Conservation (phyloP, 2,888 invertebrate genomes). For the Osmoderma eremita region DNA sequence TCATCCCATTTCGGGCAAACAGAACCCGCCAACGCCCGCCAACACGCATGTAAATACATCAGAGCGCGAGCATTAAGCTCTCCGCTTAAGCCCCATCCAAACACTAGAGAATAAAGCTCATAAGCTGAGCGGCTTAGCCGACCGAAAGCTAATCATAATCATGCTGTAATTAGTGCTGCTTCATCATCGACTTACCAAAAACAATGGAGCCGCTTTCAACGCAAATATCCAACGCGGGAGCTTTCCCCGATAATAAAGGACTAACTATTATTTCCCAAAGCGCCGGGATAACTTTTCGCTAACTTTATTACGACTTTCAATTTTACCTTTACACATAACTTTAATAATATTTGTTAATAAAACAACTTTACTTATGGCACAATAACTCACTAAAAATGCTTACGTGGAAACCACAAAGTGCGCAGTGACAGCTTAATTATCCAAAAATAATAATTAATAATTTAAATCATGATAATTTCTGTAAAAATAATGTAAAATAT, state of each 20-base stretch:
- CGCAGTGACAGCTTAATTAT: no score
- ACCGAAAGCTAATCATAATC: constrained; percentile 65
- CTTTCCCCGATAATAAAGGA: constrained; percentile 22
- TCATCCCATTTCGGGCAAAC: constrained; percentile 43
- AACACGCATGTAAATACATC: constrained; percentile 55
- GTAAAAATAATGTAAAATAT: no score
- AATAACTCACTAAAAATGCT: no score
- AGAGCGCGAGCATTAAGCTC: constrained; percentile 56
- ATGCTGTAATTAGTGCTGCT: constrained; percentile 61
- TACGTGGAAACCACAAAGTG: no score
- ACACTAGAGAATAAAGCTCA: constrained; percentile 61
- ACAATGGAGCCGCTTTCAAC: constrained; percentile 40
- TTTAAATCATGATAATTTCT: no score
- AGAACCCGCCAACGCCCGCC: constrained; percentile 33
- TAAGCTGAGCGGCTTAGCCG: constrained; percentile 62
- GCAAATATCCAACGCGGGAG: constrained; percentile 34
- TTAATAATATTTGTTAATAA: no score
- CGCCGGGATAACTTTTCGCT: constrained; percentile 3
- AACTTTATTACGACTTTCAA: constrained; percentile 17
- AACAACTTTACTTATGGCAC: no score
- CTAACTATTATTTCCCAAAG: constrained; percentile 25
- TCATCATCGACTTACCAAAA: constrained; percentile 48
- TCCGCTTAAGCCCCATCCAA: constrained; percentile 60
- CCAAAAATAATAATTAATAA: no score
- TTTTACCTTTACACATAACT: no score